These are phyloP conservation scores for Asarcornis scutulata DNA, from an alignment of 2,113 vertebrate species.

Conservation along the genomic window DNA sequence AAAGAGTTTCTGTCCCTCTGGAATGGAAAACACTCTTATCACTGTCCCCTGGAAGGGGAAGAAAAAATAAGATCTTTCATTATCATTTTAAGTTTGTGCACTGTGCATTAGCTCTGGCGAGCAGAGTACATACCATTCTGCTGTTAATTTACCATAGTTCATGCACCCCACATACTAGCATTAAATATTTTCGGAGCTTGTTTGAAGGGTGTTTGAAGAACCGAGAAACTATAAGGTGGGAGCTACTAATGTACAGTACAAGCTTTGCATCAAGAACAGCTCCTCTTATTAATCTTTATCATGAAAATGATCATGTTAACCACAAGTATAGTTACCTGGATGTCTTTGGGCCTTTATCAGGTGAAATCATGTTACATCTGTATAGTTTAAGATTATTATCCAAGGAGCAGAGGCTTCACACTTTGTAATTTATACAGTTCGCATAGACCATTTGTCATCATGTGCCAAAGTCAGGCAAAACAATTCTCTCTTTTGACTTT, in stretches of 20 bases:
- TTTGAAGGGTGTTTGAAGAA: not conserved
- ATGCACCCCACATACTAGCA: not conserved
- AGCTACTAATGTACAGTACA: not conserved
- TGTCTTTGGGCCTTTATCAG: not conserved
- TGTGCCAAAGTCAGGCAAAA: not conserved
- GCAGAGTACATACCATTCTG: not conserved
- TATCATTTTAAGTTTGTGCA: not conserved
- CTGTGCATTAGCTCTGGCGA: not conserved
- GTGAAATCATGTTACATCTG: not conserved
- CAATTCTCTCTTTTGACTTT: not conserved
- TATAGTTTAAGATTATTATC: not conserved
- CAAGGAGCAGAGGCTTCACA: not conserved
- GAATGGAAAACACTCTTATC: constrained; percentile 98
- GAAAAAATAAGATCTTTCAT: not conserved
- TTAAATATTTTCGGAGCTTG: constrained; percentile 39
- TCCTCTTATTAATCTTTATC: not conserved
- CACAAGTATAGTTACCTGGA: not conserved
- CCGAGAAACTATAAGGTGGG: not conserved
- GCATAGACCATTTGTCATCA: not conserved
- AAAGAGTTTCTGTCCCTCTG: constrained; percentile 98
- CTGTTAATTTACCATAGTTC: not conserved
- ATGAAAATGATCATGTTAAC: not conserved
- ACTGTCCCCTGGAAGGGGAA: constrained; percentile 87
- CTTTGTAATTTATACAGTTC: not conserved
- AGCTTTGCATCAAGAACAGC: not conserved